Conservation (phyloP, 2,797 vertebrate species). For the Hybognathus amarus region DNA sequence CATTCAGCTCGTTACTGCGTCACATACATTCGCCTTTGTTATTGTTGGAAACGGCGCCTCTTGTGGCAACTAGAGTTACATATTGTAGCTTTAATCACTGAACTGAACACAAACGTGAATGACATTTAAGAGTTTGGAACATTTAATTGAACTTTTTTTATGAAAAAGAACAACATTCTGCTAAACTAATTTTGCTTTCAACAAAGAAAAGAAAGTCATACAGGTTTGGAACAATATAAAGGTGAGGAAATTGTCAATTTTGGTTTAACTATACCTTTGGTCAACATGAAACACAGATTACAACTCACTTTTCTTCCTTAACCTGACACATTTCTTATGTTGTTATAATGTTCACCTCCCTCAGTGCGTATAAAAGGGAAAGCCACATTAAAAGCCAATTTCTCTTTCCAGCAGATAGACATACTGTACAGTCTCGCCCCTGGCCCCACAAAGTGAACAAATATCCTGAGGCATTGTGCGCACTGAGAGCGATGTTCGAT, state of each 20-base stretch:
- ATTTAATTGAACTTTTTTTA: too few relatives aligned
- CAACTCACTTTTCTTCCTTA: neutral
- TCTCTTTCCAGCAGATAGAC: conserved; percentile 4
- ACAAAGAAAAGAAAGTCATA: neutral
- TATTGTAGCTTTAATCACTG: too few relatives aligned
- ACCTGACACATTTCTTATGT: neutral
- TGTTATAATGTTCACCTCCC: neutral
- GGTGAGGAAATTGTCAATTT: neutral
- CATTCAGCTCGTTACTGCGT: too few relatives aligned
- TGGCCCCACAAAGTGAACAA: conserved; percentile 62
- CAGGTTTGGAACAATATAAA: neutral
- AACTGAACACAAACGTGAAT: neutral
- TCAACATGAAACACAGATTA: neutral
- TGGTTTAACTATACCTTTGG: neutral
- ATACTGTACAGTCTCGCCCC: neutral
- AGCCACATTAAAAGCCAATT: conserved; percentile 3
- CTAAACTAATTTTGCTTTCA: neutral
- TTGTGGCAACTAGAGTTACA: too few relatives aligned
- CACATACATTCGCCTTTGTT: too few relatives aligned
- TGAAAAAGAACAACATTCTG: neutral
- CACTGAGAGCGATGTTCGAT: conserved; percentile 36
- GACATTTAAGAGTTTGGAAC: neutral
- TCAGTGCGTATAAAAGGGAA: neutral
- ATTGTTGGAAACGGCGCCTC: too few relatives aligned
- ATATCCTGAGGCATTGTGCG: conserved; percentile 2